Base-by-base conservation (phyloP, 2,113 vertebrate genomes). In the Oxyura jamaicensis region DNA sequence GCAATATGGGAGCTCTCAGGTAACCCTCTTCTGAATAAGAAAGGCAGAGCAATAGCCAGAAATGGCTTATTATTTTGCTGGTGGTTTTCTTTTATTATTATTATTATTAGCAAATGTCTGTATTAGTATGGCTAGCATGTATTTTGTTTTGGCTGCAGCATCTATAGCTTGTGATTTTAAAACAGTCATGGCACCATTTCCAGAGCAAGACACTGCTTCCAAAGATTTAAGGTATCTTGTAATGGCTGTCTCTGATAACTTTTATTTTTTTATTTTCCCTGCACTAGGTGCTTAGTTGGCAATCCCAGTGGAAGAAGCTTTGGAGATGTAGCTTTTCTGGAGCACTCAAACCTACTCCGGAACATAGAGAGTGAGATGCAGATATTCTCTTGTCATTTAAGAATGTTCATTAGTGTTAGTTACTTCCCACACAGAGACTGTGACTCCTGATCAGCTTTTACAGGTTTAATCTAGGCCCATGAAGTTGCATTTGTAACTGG, bases 1-100 rank as follows among this genome's bases (percentile, higher is more conserved):
- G 99, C 80, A 99, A 99, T 85, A 98, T 99, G 98, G 99, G 99
- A 23, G 98, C 98, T 10, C 97, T 99, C 88, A 98, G 99, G 99
- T 99, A 83, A 94, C 88, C 63, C 59, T 21, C 44, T 35, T 39
- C 55, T 41, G n/a, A 58, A 59, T n/a, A 71, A 85, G 53, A 69
- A 91, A 58, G 56, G 39, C 52, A 72, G 66, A 86, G 9, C 42
- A 69, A 19, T n/a, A 91, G 31, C 33, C 39, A 91, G 39, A 75
- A 41, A 6, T 79, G 53, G 19, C 21, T 78, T 21, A 5, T 63
- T 83, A 21, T 78, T 91, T 91, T 87, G 41, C 18, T 92, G 36
- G 41, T 69, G 35, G 2, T 62, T 77, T 78, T 62, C 60, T 78
- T 9, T 5, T 11, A 42, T 44, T 13, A 10, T 3, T 42, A 41